These are phyloP conservation scores for Nematostella vectensis DNA, from an alignment of 92 coral and sea anemone genomes.

Conservation along the genomic window DNA sequence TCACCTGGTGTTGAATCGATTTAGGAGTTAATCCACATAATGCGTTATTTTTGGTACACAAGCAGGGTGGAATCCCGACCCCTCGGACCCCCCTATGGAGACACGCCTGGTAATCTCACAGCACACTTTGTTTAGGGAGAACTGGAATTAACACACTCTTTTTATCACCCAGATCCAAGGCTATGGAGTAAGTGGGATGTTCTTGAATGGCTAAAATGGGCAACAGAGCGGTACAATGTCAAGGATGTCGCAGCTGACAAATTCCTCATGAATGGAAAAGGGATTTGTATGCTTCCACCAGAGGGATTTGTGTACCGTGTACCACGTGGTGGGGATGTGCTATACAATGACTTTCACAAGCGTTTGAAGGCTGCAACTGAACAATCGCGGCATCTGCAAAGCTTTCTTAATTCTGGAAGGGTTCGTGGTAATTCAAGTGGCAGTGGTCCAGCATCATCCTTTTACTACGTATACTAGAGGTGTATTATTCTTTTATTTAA, in stretches of 20 bases:
- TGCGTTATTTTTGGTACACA: too few relatives aligned
- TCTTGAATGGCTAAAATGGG: slow-evolving; percentile 95
- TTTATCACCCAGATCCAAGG: slow-evolving; percentile 94
- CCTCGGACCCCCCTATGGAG: too few relatives aligned
- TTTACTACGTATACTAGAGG: slow-evolving; percentile 80
- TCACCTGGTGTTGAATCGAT: too few relatives aligned
- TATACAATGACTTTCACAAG: slow-evolving; percentile 78
- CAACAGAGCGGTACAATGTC: slow-evolving; percentile 79
- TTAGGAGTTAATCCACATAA: too few relatives aligned
- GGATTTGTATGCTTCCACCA: slow-evolving; percentile 79
- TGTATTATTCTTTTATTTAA: slow-evolving; percentile 32
- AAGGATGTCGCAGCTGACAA: slow-evolving; percentile 77
- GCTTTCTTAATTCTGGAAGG: slow-evolving; percentile 40
- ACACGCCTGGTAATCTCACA: too few relatives aligned
- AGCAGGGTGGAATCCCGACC: too few relatives aligned
- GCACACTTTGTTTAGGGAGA: too few relatives aligned
- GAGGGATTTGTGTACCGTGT: slow-evolving; percentile 87
- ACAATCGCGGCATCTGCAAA: slow-evolving; percentile 64
- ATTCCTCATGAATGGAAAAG: slow-evolving; percentile 98
- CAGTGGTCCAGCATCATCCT: slow-evolving; percentile 58
- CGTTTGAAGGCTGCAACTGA: slow-evolving; percentile 65
- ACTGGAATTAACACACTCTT: too few relatives aligned
- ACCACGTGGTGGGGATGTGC: slow-evolving; percentile 86
- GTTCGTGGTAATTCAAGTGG: too few relatives aligned
- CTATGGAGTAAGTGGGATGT: slow-evolving; percentile 93